These are phyloP conservation scores for Prietella phreatophila DNA, from an alignment of 2,113 vertebrate species.

Conservation along the genomic window DNA sequence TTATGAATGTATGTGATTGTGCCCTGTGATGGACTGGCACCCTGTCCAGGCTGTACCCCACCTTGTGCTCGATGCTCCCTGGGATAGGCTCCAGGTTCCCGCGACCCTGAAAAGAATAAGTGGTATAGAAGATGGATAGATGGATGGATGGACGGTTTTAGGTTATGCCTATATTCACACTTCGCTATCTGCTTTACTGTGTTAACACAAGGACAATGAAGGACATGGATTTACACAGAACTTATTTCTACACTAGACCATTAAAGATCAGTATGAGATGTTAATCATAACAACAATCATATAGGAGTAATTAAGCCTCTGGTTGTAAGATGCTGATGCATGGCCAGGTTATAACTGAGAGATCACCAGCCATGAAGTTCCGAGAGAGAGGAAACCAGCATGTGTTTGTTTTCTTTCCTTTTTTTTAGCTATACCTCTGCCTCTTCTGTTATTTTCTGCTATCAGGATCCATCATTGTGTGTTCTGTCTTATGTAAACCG, in stretches of 20 bases:
- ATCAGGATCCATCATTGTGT: not conserved
- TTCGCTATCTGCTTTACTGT: not conserved
- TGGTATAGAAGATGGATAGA: no score
- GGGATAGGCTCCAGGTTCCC: no score
- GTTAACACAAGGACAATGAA: not conserved
- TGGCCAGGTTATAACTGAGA: not conserved
- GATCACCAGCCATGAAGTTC: not conserved
- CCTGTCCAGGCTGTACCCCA: no score
- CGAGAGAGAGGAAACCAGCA: not conserved
- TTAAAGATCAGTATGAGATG: not conserved
- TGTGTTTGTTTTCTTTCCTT: not conserved
- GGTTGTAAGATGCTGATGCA: not conserved
- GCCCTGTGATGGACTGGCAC: no score
- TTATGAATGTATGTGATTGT: no score
- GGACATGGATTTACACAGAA: not conserved
- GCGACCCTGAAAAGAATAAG: no score
- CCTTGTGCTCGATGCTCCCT: no score
- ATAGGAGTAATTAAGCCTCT: not conserved
- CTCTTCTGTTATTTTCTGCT: not conserved
- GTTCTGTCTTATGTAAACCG: not conserved
- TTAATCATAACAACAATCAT: not conserved
- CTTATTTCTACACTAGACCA: not conserved
- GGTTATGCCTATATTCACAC: not conserved
- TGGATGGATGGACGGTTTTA: not conserved
- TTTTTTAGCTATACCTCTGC: not conserved